A percentile compares a stretch with the other conserved stretches of the same genome.
Conservation (phyloP, 2,888 invertebrate species). For the Argyresthia goedartella region DNA sequence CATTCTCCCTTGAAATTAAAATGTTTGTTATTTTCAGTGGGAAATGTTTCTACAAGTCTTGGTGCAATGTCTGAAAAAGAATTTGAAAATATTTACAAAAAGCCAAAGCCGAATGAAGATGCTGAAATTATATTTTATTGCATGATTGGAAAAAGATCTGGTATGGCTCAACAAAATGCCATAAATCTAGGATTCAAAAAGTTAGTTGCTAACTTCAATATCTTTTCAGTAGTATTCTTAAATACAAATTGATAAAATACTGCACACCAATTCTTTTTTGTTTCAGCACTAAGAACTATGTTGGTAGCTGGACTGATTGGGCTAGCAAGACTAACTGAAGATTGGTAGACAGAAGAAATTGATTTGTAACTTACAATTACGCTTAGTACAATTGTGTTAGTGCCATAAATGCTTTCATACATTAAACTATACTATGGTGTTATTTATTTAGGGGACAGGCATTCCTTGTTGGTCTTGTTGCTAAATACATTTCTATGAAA, state of each 20-base stretch:
- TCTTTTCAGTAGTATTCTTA: no score
- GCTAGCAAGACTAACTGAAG: background rate
- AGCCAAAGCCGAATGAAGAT: constrained; percentile 68
- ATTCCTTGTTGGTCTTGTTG: no score
- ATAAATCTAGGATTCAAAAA: constrained; percentile 70
- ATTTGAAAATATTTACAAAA: constrained; percentile 69
- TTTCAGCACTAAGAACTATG: constrained; percentile 70
- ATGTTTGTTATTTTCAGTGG: constrained; percentile 50
- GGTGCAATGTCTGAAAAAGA: constrained; percentile 51
- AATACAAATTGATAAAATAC: no score
- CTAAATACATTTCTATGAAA: no score
- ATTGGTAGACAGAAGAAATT: no score
- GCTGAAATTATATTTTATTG: constrained; percentile 78
- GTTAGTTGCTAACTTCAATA: no score
- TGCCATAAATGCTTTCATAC: no score
- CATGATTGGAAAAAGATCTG: constrained; percentile 76
- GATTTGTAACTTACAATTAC: no score
- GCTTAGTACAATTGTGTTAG: no score
- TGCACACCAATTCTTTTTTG: constrained; percentile 10
- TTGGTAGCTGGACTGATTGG: constrained; percentile 62
- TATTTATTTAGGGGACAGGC: no score
- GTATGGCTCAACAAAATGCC: constrained; percentile 71
- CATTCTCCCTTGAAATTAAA: background rate
- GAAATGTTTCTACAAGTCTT: constrained; percentile 52
- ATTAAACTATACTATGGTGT: no score